Evolutionary conservation across 2,888 invertebrate genomes (phyloP).

Genomic region (Crematogaster levior): DNA sequence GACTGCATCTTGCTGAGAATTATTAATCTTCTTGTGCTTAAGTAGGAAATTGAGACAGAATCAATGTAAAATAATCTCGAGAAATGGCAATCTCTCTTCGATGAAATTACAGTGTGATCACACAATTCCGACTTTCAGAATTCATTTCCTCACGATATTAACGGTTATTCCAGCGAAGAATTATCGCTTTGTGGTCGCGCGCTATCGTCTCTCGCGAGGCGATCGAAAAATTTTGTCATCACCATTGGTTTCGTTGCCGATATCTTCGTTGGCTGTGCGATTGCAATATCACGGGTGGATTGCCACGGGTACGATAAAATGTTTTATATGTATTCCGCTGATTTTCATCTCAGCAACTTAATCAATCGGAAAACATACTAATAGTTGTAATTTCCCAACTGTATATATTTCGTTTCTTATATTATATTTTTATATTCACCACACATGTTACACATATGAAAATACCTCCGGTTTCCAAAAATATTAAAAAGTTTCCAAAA

Average conservation of each 20-base stretch:
- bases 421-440: background rate
- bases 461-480: too few relatives aligned
- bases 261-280: background rate
- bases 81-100: background rate
- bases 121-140: background rate
- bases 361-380: background rate
- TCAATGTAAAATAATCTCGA: background rate
- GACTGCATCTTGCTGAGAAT: too few relatives aligned
- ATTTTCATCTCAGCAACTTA: background rate
- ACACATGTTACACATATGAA: too few relatives aligned
- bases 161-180: background rate
- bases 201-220: background rate
- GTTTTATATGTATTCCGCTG: background rate
- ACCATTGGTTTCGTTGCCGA: background rate
- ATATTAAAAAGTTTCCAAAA: too few relatives aligned
- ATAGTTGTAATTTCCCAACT: background rate
- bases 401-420: background rate
- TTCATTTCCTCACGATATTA: background rate
- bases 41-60: background rate
- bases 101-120: background rate
- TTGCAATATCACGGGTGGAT: background rate
- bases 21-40: background rate
- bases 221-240: conserved; percentile 9
- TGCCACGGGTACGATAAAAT: conserved; percentile 1
- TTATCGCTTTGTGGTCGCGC: background rate